A percentile compares a stretch with the other conserved stretches of the same genome.
Evolutionary conservation across 2,797 vertebrate species (phyloP).

Genomic region (Tadarida brasiliensis): DNA sequence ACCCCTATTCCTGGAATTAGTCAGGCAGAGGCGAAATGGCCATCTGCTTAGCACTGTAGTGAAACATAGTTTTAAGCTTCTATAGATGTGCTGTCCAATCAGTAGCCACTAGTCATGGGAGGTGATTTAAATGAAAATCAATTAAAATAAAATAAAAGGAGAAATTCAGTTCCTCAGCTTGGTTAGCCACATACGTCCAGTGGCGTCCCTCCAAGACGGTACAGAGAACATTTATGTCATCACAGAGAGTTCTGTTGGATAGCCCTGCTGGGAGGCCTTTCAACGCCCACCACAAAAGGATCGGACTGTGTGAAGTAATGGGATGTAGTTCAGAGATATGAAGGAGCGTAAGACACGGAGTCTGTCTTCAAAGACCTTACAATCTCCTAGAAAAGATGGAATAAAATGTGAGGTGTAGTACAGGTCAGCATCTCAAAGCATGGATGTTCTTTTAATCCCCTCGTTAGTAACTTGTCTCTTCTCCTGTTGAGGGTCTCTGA

Average conservation of each 20-base stretch:
- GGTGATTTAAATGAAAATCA: background rate
- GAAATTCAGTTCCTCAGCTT: background rate
- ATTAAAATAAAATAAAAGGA: constrained; percentile 36
- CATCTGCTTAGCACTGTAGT: background rate
- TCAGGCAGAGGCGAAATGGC: background rate
- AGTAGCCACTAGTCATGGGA: background rate
- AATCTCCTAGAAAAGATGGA: background rate
- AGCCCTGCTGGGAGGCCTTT: background rate
- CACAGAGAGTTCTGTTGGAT: background rate
- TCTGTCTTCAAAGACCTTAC: background rate
- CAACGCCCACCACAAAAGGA: background rate
- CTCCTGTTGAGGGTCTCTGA: background rate
- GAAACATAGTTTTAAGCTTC: background rate
- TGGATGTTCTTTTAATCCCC: background rate
- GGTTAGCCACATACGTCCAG: background rate
- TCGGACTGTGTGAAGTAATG: background rate
- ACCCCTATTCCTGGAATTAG: background rate
- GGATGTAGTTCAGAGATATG: background rate
- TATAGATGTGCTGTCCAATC: background rate
- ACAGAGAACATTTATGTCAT: background rate
- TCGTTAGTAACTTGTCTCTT: background rate
- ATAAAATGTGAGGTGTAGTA: background rate
- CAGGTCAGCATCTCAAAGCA: background rate
- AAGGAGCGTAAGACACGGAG: background rate
- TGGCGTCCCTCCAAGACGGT: background rate